Evolutionary conservation across 1,140 invertebrate genomes (phyloP), one percentile per base, ranked within the genome.

Genomic region (Platyscapa corneri): DNA sequence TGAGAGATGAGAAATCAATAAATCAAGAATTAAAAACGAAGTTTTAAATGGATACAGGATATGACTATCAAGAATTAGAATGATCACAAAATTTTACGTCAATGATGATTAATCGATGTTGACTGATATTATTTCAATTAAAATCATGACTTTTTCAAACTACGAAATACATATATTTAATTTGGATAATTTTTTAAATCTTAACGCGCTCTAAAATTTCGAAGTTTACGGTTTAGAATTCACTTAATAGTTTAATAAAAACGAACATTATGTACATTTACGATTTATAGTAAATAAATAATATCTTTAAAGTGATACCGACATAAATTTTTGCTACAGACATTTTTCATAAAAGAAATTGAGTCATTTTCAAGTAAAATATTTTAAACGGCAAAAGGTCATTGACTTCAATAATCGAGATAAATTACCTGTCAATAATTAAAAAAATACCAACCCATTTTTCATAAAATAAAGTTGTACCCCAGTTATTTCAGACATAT

Each of bases 21-120:
- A 74, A 67, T 64, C 67, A 27, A 82, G 18, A 46, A 42, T n/a
- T 75, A 23, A 75, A 60, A 46, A 20, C 20, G 42, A 76, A 42
- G 70, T 42, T 32, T 7, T 6, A 72, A 72, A 32, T 56, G 83
- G 34, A 70, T 27, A 64, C 60, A 70, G 53, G 30, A 78, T 46
- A 60, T 49, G 39, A 5, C 39, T 64, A 81, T 56, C 30, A 23
- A 27, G 64, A 81, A 2, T 81, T 23, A 8, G 72, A 65, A 65
- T 49, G 32, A 56, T 83, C 32, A 23, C 49, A n/a, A 27, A 65
- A 77, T 77, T 18, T 83, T 56, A 67, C 72, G 42, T 82, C 81
- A 18, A 16, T 27, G 34, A 37, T 49, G 53, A 75, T 39, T 75
- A 72, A 72, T 39, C 34, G 10, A 56, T n/a, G 23, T 7, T 14